Conservation (phyloP, 35 echinoderm and acorn worm genomes). For the Lytechinus variegatus region DNA sequence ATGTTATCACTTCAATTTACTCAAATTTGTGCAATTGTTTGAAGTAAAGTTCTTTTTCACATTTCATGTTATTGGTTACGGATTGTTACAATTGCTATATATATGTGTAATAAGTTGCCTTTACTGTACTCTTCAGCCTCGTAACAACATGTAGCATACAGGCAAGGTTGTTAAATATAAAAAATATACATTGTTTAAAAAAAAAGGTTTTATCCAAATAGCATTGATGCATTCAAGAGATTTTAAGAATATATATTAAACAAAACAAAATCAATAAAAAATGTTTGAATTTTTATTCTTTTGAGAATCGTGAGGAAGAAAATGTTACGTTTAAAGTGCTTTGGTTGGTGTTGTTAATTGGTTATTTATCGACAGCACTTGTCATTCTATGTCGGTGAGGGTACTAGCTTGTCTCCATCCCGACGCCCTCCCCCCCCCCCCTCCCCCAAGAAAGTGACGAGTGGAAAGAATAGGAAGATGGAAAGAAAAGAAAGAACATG, state of each 20-base stretch:
- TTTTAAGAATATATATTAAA: constrained; percentile 7
- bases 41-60: neutral
- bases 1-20: neutral
- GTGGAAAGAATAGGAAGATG: no score
- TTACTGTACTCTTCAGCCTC: neutral
- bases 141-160: neutral
- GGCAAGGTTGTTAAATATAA: neutral
- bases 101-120: neutral
- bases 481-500: no score
- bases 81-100: neutral
- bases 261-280: neutral
- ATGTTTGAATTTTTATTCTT: neutral
- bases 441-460: no score
- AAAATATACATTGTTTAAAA: neutral
- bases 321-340: no score
- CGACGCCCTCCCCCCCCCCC: no score
- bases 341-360: no score
- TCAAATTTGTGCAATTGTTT: neutral
- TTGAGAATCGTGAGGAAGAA: neutral
- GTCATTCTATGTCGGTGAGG: no score
- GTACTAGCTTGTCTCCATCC: no score
- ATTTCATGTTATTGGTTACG: neutral
- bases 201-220: neutral
- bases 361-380: no score
- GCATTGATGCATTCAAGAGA: neutral